Conservation (phyloP, 2,113 vertebrate genomes). For the Zosterops hypoxanthus region DNA sequence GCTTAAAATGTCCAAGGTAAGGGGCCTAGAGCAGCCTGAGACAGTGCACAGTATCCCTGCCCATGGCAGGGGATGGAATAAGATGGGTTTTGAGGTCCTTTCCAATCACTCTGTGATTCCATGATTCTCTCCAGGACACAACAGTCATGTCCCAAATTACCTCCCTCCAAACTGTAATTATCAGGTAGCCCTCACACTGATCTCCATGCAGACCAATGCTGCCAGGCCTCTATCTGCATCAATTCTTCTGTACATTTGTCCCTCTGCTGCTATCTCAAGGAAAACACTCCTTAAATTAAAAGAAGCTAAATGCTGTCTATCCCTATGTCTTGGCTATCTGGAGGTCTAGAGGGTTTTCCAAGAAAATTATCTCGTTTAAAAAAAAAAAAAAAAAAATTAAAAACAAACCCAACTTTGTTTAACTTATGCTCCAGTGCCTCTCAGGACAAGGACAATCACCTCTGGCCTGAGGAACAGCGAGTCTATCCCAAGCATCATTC, state of each 20-base stretch:
- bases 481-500: not conserved
- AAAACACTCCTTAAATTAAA: not conserved
- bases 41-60: not conserved
- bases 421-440: not conserved
- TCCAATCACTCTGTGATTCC: not conserved
- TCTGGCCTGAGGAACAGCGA: not conserved
- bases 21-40: not conserved
- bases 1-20: not conserved
- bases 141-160: not conserved
- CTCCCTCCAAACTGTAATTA: not conserved
- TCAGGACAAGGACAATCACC: not conserved
- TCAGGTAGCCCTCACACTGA: not conserved
- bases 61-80: fast-evolving
- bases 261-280: not conserved
- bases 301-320: not conserved
- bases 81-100: not conserved
- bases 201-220: fast-evolving
- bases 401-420: not conserved
- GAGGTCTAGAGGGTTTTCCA: not conserved
- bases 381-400: not conserved
- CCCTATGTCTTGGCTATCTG: fast-evolving
- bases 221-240: too few relatives aligned
- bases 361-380: not conserved
- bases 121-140: not conserved
- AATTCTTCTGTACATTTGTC: not conserved